phyloP scores from a whole-genome alignment of 1,140 invertebrate species.

The Micrasema minimum region DNA sequence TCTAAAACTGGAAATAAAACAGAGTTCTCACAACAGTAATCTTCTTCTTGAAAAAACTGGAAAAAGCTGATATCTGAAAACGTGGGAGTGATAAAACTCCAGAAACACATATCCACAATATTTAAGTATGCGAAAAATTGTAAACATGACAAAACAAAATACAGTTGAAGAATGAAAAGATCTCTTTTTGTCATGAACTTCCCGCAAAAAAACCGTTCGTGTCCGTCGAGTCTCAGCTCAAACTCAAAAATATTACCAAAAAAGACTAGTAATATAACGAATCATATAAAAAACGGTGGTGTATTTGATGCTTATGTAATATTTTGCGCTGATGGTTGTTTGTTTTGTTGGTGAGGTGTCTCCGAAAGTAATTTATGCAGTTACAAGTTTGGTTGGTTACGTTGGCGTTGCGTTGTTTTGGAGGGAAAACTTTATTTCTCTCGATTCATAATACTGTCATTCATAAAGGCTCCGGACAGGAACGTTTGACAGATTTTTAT shows the following conservation, averaged over 20 bases:
- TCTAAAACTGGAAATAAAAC: too few relatives aligned
- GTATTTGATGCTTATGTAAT: too few relatives aligned
- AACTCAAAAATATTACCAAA: neutral
- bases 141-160: constrained; percentile 27
- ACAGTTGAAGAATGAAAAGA: constrained; percentile 23
- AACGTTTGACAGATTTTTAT: constrained; percentile 44
- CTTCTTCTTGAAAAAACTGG: too few relatives aligned
- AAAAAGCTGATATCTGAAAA: too few relatives aligned
- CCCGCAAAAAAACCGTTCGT: constrained; percentile 13
- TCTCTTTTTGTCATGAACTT: constrained; percentile 30
- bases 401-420: too few relatives aligned
- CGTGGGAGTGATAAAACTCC: too few relatives aligned
- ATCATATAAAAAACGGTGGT: too few relatives aligned
- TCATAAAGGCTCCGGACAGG: constrained; percentile 37
- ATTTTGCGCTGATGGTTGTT: neutral
- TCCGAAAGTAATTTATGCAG: neutral
- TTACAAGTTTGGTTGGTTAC: constrained; percentile 22
- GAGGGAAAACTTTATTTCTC: constrained; percentile 41
- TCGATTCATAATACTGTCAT: constrained; percentile 46
- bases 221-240: neutral
- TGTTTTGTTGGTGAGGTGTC: neutral
- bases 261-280: neutral
- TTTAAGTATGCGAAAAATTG: too few relatives aligned
- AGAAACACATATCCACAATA: too few relatives aligned
- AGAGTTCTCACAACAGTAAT: too few relatives aligned